phyloP scores from a whole-genome alignment of 1,140 invertebrate genomes.

The Micrasema minimum region DNA sequence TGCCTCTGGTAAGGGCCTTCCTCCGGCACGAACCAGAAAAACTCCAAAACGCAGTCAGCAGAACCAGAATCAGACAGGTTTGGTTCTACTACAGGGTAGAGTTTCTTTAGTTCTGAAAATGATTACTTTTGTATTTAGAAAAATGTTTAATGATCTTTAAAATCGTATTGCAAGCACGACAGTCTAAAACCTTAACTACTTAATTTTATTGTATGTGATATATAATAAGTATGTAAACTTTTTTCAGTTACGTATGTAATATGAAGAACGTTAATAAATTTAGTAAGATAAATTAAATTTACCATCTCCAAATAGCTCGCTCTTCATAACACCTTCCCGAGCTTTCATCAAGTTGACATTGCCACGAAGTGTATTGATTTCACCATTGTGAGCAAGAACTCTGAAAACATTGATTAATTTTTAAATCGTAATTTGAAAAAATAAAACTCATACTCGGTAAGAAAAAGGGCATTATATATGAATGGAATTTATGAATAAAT shows the following conservation, averaged over 20 bases:
- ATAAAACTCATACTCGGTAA: too few species aligned
- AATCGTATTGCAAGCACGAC: too few species aligned
- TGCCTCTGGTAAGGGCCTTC: constrained; percentile 91
- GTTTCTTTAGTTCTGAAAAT: constrained; percentile 78
- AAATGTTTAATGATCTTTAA: too few species aligned
- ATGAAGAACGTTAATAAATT: too few species aligned
- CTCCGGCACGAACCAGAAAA: constrained; percentile 93
- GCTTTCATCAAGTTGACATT: constrained; percentile 99
- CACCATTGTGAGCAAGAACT: constrained; percentile 97
- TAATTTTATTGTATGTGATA: too few species aligned
- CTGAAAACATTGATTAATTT: constrained; percentile 62
- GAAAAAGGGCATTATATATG: neutral
- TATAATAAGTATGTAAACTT: too few species aligned
- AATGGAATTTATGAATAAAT: neutral
- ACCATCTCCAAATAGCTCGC: constrained; percentile 78
- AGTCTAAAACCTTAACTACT: too few species aligned
- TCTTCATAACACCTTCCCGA: constrained; percentile 97
- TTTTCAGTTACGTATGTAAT: too few species aligned
- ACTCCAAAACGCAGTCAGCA: constrained; percentile 97
- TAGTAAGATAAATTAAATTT: constrained; percentile 48
- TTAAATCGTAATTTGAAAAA: neutral
- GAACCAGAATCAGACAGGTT: constrained; percentile 97
- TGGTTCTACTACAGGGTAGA: constrained; percentile 98
- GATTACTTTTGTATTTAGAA: neutral
- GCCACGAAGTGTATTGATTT: constrained; percentile 98